A percentile compares a stretch with the other conserved stretches of the same genome.
These are phyloP conservation scores for Eupithecia pulchellata DNA, from an alignment of 2,888 invertebrate species.

Conservation along the genomic window DNA sequence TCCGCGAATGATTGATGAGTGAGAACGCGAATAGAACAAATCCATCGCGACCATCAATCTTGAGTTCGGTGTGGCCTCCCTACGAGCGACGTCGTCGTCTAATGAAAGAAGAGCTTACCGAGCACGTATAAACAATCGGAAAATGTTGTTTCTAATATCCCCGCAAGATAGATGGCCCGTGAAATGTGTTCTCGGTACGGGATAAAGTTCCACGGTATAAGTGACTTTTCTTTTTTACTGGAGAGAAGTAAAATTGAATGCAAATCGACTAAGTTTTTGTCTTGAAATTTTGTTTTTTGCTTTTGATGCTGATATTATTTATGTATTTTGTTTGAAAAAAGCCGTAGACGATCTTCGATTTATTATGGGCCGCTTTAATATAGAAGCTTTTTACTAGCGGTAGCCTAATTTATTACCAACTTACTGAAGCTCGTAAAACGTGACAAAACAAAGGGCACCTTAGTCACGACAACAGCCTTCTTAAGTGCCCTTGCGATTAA, in stretches of 20 bases:
- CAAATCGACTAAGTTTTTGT: constrained; percentile 42
- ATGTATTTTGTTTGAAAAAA: constrained; percentile 24
- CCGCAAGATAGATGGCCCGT: constrained; percentile 74
- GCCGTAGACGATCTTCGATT: constrained; percentile 13
- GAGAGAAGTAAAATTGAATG: constrained; percentile 43
- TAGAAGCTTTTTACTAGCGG: constrained; percentile 3
- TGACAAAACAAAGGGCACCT: constrained; percentile 7
- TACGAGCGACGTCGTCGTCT: constrained; percentile 76
- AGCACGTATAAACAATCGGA: constrained; percentile 82
- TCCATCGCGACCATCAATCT: constrained; percentile 84
- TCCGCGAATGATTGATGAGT: constrained; percentile 84
- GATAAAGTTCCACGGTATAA: constrained; percentile 44
- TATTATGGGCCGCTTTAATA: constrained; percentile 9
- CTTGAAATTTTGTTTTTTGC: constrained; percentile 35
- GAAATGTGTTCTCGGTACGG: constrained; percentile 56
- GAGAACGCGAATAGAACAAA: constrained; percentile 83
- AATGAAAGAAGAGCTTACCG: constrained; percentile 84
- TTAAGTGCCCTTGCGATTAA: not conserved
- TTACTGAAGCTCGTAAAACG: constrained; percentile 15
- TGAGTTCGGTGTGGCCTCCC: constrained; percentile 65
- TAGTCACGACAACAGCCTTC: not conserved
- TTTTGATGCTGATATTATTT: constrained; percentile 30
- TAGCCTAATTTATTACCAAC: constrained; percentile 8
- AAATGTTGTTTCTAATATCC: constrained; percentile 80
- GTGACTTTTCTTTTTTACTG: constrained; percentile 45